Base-by-base conservation (phyloP, 2,888 invertebrate species). In the Baronia brevicornis region DNA sequence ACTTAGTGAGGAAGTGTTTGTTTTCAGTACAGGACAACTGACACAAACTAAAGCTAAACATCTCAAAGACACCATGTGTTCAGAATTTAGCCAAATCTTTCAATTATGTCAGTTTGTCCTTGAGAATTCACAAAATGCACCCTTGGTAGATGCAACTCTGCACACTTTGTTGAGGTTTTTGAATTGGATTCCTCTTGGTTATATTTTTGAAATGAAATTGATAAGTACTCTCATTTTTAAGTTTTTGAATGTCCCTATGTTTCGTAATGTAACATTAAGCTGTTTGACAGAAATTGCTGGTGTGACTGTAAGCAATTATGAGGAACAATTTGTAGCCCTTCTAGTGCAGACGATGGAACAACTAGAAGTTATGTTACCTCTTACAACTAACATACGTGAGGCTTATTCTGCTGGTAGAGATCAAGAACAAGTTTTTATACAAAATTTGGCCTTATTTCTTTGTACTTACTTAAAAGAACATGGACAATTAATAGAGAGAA, bases 151-250 rank as follows among this genome's bases (percentile, higher is more conserved):
- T 57, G 93, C 97, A 2, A 99, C 98, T 0, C 86, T 99, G 45
- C 97, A 98, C 68, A 99, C 99, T 2, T 86, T 99, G 34, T 85
- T 99, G 48, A 89, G 97, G 67, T 99, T 99, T 86, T 87, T 99
- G 21, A 98, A 98, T 69, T 99, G 99, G 99, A 98, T 99, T 61
- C 99, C 99, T n/a, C 87, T 99, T 41, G 99, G 99, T 5, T 99
- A 99, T 73, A 98, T 99, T 68, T 99, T 99, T 86, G 98, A 99
- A 87, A 99, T 99, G 49, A 95, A 97, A 69, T 86, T 99, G 33
- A 96, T 98, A 55, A 92, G 91, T 54, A 97, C 97, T 32, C 87
- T 99, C 33, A 94, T 96, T 60, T 94, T 91, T 70, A 98, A 97
- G 89, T 99, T 99, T 84, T 87, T 99, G 44, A 95, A 95, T 78